phyloP scores from a whole-genome alignment of 2,113 vertebrate species.

The Girardinichthys multiradiatus region DNA sequence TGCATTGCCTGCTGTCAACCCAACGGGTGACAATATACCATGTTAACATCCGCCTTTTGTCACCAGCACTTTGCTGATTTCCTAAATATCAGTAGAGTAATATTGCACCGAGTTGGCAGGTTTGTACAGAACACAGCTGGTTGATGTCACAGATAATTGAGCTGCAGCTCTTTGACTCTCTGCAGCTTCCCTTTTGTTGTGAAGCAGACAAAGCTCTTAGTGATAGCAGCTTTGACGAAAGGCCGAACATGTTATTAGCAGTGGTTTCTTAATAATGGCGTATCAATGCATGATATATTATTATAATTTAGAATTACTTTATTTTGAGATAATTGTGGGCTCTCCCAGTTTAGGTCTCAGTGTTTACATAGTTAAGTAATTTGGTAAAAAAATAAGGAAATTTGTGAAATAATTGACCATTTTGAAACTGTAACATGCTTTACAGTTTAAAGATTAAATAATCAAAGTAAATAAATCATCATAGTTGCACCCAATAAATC shows the following conservation, averaged over 20 bases:
- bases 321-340: slow-evolving; percentile 22
- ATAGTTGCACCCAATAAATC: too few relatives aligned
- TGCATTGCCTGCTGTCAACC: not conserved
- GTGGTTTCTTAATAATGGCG: slow-evolving; percentile 38
- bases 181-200: slow-evolving; percentile 44
- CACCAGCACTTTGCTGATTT: not conserved
- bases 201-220: slow-evolving; percentile 48
- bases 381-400: not conserved
- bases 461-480: not conserved
- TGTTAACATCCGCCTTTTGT: not conserved
- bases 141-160: slow-evolving; percentile 52
- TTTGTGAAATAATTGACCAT: not conserved
- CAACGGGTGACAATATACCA: not conserved
- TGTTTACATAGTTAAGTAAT: slow-evolving; percentile 3
- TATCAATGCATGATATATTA: slow-evolving; percentile 11
- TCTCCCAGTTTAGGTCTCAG: not conserved
- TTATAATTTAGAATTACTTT: not conserved
- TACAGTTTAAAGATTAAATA: not conserved
- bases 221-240: slow-evolving; percentile 36
- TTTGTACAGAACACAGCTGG: slow-evolving; percentile 35
- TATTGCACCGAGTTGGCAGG: slow-evolving; percentile 17
- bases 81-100: slow-evolving; percentile 7
- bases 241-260: slow-evolving; percentile 31
- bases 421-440: not conserved
- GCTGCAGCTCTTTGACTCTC: slow-evolving; percentile 35